Base-by-base conservation (phyloP, 2,797 vertebrate species). In the Spinus pinus region DNA sequence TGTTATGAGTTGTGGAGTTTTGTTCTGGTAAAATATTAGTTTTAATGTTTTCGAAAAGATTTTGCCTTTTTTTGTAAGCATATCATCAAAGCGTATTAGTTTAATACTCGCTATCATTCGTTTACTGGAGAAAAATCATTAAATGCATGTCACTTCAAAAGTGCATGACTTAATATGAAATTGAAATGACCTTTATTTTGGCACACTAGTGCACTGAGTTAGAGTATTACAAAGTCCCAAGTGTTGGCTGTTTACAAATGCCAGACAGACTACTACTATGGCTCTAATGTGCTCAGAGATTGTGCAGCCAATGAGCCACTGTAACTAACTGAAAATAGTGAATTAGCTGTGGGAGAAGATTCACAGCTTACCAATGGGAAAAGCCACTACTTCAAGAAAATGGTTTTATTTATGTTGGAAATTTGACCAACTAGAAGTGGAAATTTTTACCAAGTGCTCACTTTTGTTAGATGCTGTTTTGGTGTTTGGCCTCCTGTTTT, bases 91-190 rank as follows among this genome's bases (percentile, higher is more conserved):
- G 41, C 21, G 4, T 91, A 88, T 95, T 81, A 95, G 67, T 61
- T 67, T 80, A 95, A 94, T 93, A 87, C 67, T 95, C 88, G 57
- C 83, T 97, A 88, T 81, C 85, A 3, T 95, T 96, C 90, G 91
- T 95, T 97, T 96, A 95, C 86, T 72, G 50, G 87, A 92, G 91
- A 95, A 95, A 72, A 87, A 91, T 77, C 90, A 49, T 96, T 97
- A 95, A 97, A 90, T 86, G 90, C 85, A 91, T 74, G 90, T 94
- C 96, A 96, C 91, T 95, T 93, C 93, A 97, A 96, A 98, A 96
- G 83, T 61, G 51, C 7, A 2, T 88, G 70, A 72, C 79, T 88
- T 62, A 95, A 95, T 83, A 94, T 85, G 91, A 96, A 96, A 96
- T 96, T 72, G 86, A 96, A 96, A 96, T 88, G 72, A 96, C 95